Evolutionary conservation across 2,888 invertebrate species (phyloP).

Genomic region (Brenthis hecate): DNA sequence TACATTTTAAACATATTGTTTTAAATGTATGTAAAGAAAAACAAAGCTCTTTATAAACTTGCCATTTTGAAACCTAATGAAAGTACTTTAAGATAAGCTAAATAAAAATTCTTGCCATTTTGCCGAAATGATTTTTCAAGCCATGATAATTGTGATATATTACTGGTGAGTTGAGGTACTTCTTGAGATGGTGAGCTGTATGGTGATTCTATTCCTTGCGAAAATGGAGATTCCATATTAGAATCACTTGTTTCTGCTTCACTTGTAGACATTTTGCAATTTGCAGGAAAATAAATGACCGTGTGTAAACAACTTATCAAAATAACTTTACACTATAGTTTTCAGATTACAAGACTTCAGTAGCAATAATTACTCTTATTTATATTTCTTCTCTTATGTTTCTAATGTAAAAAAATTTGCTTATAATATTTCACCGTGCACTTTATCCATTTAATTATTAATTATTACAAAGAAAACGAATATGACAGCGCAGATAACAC

Average conservation of each 20-base stretch:
- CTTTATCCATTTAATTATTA: too few relatives aligned
- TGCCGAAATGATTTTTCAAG: conserved; percentile 45
- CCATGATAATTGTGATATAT: conserved; percentile 60
- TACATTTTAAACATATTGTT: too few relatives aligned
- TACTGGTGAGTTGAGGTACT: conserved; percentile 62
- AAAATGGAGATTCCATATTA: conserved; percentile 56
- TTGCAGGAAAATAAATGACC: conserved; percentile 18
- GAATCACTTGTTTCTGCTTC: conserved; percentile 66
- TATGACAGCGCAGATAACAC: too few relatives aligned
- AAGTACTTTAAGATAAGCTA: too few relatives aligned
- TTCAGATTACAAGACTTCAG: background rate
- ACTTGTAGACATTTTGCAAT: conserved; percentile 51
- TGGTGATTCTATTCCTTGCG: conserved; percentile 55
- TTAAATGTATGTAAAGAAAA: too few relatives aligned
- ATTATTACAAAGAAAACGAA: too few relatives aligned
- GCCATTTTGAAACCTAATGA: too few relatives aligned
- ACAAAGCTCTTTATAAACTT: too few relatives aligned
- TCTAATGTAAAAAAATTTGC: background rate
- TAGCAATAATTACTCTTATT: background rate
- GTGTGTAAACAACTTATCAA: conserved; percentile 1
- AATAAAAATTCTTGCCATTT: conserved; percentile 30
- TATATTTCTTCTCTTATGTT: background rate
- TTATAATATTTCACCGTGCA: background rate
- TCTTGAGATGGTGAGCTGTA: conserved; percentile 68
- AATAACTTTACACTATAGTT: background rate